Evolutionary conservation across 2,113 vertebrate genomes (phyloP).

Genomic region (Psilopogon haemacephalus): DNA sequence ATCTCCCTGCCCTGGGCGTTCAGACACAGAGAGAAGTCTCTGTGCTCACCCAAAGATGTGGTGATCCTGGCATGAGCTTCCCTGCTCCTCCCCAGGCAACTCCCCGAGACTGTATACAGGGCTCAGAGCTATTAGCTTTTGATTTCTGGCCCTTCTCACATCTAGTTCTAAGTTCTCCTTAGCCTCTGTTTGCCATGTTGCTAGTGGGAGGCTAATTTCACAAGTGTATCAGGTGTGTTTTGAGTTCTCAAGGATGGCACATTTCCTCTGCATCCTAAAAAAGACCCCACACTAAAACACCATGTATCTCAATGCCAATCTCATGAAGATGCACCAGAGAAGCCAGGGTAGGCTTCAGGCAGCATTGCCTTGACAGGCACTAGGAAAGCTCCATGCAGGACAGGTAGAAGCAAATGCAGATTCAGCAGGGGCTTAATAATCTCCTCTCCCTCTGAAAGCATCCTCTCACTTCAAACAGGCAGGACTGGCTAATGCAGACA

Average conservation of each 20-base stretch:
- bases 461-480: fast-evolving
- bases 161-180: not conserved
- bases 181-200: fast-evolving
- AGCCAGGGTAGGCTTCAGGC: not conserved
- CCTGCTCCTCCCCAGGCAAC: not conserved
- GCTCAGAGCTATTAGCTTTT: not conserved
- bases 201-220: not conserved
- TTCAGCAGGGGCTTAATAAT: not conserved
- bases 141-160: not conserved
- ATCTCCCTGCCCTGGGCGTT: not conserved
- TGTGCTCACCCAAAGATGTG: not conserved
- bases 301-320: fast-evolving
- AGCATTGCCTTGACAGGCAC: not conserved
- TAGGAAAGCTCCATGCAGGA: not conserved
- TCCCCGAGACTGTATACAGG: fast-evolving
- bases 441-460: not conserved
- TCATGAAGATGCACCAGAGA: not conserved
- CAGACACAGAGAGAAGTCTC: not conserved
- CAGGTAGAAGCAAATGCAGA: not conserved
- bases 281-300: not conserved
- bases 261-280: no score
- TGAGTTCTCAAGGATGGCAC: not conserved
- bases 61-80: not conserved
- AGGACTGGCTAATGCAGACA: not conserved
- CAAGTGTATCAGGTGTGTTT: fast-evolving